A percentile compares a stretch with the other conserved stretches of the same genome.
Conservation (phyloP, 1,140 invertebrate species). For the Zophobas atratus region DNA sequence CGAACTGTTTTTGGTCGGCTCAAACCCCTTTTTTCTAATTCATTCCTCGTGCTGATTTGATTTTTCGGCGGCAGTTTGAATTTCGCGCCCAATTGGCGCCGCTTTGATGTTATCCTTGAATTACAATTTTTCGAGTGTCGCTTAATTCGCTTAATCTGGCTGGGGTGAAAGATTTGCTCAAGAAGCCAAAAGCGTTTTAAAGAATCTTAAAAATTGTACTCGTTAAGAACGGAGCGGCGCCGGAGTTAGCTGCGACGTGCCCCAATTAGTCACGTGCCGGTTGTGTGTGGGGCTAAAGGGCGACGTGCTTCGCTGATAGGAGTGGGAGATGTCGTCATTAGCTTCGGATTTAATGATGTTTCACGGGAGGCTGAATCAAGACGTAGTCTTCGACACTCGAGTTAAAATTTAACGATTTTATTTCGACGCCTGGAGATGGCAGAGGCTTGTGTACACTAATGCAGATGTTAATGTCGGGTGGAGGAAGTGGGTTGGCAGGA, state of each 20-base stretch:
- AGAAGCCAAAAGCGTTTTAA: constrained; percentile 58
- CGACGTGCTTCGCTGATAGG: constrained; percentile 42
- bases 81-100: not conserved
- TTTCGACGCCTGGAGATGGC: constrained; percentile 18
- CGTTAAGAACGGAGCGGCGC: constrained; percentile 41
- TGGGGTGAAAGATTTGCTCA: constrained; percentile 55
- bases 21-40: too few species aligned
- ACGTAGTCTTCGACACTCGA: constrained; percentile 54
- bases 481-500: too few species aligned
- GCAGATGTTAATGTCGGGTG: too few species aligned
- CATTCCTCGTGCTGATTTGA: too few species aligned
- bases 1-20: too few species aligned
- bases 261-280: not conserved
- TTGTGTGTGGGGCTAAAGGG: not conserved
- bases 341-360: constrained; percentile 56
- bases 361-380: constrained; percentile 53
- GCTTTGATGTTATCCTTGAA: constrained; percentile 42
- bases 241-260: constrained; percentile 15
- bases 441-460: too few species aligned
- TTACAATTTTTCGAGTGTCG: constrained; percentile 43
- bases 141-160: constrained; percentile 58
- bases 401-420: constrained; percentile 55
- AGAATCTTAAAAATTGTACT: constrained; percentile 55
- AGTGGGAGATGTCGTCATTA: constrained; percentile 49
- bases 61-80: not conserved